Evolutionary conservation across 37 sponge, comb jelly and placozoan genomes (phyloP).

Genomic region (Bolinopsis microptera): DNA sequence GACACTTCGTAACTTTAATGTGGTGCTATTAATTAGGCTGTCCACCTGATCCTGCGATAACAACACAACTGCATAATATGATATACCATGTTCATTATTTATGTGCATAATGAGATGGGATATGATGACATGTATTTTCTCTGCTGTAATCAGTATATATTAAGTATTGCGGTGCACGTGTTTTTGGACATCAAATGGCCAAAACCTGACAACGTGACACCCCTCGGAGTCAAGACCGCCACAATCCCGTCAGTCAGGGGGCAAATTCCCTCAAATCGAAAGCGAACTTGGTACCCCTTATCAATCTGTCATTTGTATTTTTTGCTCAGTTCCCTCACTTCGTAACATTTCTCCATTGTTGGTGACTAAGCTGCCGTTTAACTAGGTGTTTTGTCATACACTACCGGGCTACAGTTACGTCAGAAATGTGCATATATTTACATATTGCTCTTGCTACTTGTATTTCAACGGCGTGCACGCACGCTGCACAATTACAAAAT

Average conservation of each 20-base stretch:
- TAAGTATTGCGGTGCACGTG: not conserved
- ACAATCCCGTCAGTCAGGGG: not conserved
- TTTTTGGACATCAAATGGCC: not conserved
- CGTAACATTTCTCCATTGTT: not conserved
- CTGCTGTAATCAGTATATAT: not conserved
- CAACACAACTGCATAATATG: not conserved
- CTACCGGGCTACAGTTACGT: not conserved
- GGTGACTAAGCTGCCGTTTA: not conserved
- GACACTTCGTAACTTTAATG: not conserved
- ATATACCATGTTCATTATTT: not conserved
- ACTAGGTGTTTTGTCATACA: not conserved
- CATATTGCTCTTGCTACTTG: not conserved
- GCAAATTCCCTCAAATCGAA: too few relatives aligned
- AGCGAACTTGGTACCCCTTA: too few relatives aligned
- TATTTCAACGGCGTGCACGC: not conserved
- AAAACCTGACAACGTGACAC: not conserved
- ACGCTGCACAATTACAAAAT: not conserved
- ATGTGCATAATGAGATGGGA: not conserved
- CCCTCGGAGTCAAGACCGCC: too few relatives aligned
- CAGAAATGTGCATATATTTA: not conserved
- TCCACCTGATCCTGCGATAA: not conserved
- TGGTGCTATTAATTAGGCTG: not conserved
- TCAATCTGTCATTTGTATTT: not conserved
- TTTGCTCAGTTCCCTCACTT: not conserved
- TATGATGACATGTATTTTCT: not conserved